Percentiles rank a stretch among this genome's conserved stretches.
These are phyloP conservation scores for Stegodyphus dumicola DNA, from an alignment of 1,140 invertebrate genomes.

Conservation along the genomic window DNA sequence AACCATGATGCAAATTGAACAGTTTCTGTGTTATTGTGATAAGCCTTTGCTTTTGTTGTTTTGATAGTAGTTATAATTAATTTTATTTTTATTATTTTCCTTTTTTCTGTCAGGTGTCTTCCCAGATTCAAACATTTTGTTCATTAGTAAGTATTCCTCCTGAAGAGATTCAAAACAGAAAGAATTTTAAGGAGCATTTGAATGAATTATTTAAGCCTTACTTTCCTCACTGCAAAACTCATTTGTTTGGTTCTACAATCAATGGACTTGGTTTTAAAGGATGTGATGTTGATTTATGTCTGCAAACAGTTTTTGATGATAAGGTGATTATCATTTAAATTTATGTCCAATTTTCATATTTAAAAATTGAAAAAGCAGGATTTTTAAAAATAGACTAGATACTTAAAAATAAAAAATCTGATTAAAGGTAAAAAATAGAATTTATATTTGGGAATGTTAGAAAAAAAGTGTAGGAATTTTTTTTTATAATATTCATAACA, in stretches of 20 bases:
- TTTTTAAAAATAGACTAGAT: too few relatives aligned
- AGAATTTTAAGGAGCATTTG: constrained; percentile 5
- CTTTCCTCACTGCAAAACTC: constrained; percentile 30
- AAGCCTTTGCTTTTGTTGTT: too few relatives aligned
- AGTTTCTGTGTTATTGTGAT: too few relatives aligned
- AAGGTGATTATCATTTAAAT: constrained; percentile 5
- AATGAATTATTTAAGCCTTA: constrained; percentile 34
- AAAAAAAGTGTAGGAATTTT: too few relatives aligned
- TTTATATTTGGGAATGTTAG: too few relatives aligned
- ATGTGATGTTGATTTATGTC: constrained; percentile 39
- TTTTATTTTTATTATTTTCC: not conserved
- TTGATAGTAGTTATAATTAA: too few relatives aligned
- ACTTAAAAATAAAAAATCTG: too few relatives aligned
- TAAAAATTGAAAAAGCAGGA: too few relatives aligned
- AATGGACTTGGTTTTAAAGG: constrained; percentile 52
- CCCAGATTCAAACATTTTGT: constrained; percentile 33
- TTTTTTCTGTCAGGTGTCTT: constrained; percentile 23
- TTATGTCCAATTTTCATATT: not conserved
- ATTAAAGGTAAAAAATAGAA: too few relatives aligned
- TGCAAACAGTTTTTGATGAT: constrained; percentile 35
- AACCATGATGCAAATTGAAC: too few relatives aligned
- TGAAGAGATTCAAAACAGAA: constrained; percentile 33
- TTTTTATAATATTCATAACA: too few relatives aligned
- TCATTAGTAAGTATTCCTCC: constrained; percentile 30
- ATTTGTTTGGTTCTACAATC: constrained; percentile 43